Conservation (phyloP, 2,888 invertebrate species). For the Dynastes tityus region DNA sequence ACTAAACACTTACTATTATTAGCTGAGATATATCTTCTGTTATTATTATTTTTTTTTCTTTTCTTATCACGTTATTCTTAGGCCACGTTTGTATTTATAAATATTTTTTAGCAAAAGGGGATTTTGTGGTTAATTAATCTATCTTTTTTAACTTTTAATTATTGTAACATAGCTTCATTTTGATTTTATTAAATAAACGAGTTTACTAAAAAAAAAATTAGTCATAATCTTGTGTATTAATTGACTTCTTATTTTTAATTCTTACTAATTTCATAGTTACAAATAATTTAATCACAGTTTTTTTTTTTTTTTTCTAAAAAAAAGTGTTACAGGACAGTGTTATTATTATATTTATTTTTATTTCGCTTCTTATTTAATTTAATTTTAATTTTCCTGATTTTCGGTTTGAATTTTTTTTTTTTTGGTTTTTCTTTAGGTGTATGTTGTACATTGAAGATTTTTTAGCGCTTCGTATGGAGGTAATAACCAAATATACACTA, state of each 20-base stretch:
- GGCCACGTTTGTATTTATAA: constrained; percentile 41
- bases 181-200: constrained; percentile 13
- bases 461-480: constrained; percentile 53
- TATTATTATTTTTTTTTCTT: constrained; percentile 50
- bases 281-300: neutral
- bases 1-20: constrained; percentile 39
- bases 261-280: constrained; percentile 18
- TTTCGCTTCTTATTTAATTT: constrained; percentile 17
- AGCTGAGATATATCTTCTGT: constrained; percentile 49
- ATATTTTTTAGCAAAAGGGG: constrained; percentile 47
- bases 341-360: constrained; percentile 17
- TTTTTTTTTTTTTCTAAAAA: neutral
- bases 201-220: constrained; percentile 29
- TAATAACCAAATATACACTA: constrained; percentile 57
- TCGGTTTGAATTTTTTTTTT: constrained; percentile 53
- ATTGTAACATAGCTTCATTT: constrained; percentile 28
- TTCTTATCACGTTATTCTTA: neutral
- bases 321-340: neutral
- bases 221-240: constrained; percentile 32
- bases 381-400: constrained; percentile 41
- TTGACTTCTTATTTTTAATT: constrained; percentile 15
- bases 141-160: constrained; percentile 25
- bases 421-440: constrained; percentile 52
- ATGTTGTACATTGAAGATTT: constrained; percentile 54
- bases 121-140: constrained; percentile 17